phyloP scores from a whole-genome alignment of 2,113 vertebrate species.

The Colaptes auratus region DNA sequence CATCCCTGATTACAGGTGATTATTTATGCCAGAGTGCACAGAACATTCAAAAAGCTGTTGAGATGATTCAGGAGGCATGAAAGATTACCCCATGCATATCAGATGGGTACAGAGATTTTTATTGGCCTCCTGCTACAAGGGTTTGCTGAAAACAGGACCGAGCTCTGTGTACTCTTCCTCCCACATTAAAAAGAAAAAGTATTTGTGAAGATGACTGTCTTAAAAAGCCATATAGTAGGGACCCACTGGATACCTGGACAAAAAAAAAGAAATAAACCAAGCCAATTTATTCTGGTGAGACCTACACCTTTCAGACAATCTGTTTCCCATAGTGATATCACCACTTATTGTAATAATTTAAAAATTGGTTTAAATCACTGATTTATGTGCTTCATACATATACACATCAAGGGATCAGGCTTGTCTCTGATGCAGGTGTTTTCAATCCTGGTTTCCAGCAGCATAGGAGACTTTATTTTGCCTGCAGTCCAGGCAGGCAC shows the following conservation, averaged over 20 bases:
- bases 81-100: background rate
- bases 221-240: background rate
- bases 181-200: no score
- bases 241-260: background rate
- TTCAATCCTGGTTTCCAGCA: background rate
- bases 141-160: background rate
- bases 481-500: background rate
- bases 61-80: background rate
- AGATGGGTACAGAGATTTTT: background rate
- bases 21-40: background rate
- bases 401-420: background rate
- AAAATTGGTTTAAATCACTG: background rate
- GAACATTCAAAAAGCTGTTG: background rate
- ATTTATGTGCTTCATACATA: fast-evolving
- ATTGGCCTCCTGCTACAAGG: background rate
- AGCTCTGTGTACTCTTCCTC: background rate
- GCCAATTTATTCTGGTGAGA: background rate
- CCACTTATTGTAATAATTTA: background rate
- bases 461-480: background rate
- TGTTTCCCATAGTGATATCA: background rate
- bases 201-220: background rate
- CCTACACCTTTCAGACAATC: background rate
- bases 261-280: background rate
- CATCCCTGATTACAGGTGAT: background rate
- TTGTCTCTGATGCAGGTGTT: background rate